Evolutionary conservation across 2,113 vertebrate genomes (phyloP), one percentile per base, ranked within the genome.

Genomic region (Muntiacus reevesi): DNA sequence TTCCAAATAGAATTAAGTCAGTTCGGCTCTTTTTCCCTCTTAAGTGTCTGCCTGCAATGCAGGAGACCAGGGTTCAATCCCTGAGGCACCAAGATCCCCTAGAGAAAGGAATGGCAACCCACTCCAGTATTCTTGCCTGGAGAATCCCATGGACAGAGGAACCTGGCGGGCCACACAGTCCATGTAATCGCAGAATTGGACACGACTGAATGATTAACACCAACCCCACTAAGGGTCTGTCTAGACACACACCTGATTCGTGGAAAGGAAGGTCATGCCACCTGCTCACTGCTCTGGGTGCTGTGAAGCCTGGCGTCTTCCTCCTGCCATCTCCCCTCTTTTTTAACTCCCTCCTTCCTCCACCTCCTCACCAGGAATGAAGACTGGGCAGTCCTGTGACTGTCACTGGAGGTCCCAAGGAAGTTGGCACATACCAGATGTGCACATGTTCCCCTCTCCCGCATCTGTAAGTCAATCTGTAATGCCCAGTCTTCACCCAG

Each of bases 221-320:
- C 11, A 11, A 40, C 67, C 67, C 67, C 67, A 40, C n/a, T 40
- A 40, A 40, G 19, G 36, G 19, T 71, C 67, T 95, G 64, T 97
- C 86, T 97, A 97, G 97, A 98, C 97, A 96, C 54, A 71, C 50
- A 71, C 54, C n/a, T 96, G 95, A 50, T 95, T 92, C 88, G 2
- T 47, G 67, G 57, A 60, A 85, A 67, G 91, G 83, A 97, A 71
- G 89, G 94, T 94, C 94, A 10, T 92, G 90, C 55, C 60, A 59
- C 91, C 87, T 67, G 14, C 89, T 97, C 91, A 74, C 62, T 85
- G 16, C 50, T 94, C 8, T 82, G 36, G 59, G 60, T 74, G 57
- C 89, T 52, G 36, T 85, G 88, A 93, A 79, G 64, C 62, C 74
- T 90, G 10, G 28, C 7, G 6, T 45, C 74, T 78, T 30, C 33